phyloP scores from a whole-genome alignment of 2,113 vertebrate genomes.

The Mystacornis crossleyi region DNA sequence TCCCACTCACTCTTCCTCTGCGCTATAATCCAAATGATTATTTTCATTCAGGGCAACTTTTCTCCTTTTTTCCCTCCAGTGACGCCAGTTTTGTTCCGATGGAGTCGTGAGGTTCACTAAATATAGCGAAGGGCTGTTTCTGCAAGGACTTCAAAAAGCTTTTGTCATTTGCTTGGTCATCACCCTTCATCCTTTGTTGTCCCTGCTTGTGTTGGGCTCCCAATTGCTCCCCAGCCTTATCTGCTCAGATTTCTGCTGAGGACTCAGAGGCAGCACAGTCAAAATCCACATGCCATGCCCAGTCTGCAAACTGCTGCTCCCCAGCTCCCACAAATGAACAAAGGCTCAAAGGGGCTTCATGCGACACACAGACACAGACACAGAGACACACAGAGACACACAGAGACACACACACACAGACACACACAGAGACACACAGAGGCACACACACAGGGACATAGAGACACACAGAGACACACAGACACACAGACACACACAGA shows the following conservation, averaged over 20 bases:
- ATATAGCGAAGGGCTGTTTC: constrained; percentile 57
- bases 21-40: neutral
- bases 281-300: neutral
- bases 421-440: too few relatives aligned
- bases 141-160: constrained; percentile 66
- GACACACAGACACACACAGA: too few relatives aligned
- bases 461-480: neutral
- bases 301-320: neutral
- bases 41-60: constrained; percentile 19
- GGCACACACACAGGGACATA: too few relatives aligned
- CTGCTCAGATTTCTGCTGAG: constrained; percentile 48
- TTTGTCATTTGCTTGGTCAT: constrained; percentile 53
- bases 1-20: neutral
- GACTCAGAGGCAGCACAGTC: neutral
- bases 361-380: neutral
- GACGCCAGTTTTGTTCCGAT: constrained; percentile 7
- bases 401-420: too few relatives aligned
- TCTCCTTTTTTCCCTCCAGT: neutral
- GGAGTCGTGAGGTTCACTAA: constrained; percentile 54
- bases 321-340: neutral
- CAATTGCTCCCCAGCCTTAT: constrained; percentile 44
- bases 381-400: fast-evolving
- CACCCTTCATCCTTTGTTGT: constrained; percentile 66
- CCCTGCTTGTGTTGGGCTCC: constrained; percentile 20
- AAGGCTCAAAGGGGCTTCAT: neutral